phyloP scores from a whole-genome alignment of 2,113 vertebrate genomes.

The Callionymus lyra region DNA sequence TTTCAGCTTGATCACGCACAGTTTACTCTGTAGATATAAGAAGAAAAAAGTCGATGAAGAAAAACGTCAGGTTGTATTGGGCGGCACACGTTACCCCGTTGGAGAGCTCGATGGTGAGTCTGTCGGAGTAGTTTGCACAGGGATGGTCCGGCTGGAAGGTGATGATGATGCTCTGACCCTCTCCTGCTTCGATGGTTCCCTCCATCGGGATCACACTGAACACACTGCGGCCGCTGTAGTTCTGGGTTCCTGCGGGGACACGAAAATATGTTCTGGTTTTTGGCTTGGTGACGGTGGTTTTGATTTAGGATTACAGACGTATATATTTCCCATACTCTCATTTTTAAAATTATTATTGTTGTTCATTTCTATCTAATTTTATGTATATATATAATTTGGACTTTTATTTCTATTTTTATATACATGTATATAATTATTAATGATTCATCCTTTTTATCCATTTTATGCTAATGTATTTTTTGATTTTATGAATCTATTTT shows the following conservation, averaged over 20 bases:
- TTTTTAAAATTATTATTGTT: no score
- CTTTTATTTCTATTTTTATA: no score
- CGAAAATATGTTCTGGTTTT: not conserved
- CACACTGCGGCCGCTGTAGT: slow-evolving; percentile 74
- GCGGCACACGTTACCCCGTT: slow-evolving; percentile 64
- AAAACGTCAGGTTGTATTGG: not conserved
- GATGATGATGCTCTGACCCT: slow-evolving; percentile 67
- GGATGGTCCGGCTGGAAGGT: slow-evolving; percentile 86
- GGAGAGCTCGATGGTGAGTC: slow-evolving; percentile 72
- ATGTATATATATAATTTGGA: no score
- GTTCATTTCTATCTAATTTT: no score
- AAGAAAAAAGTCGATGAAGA: not conserved
- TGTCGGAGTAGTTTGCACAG: slow-evolving; percentile 73
- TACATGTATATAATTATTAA: no score
- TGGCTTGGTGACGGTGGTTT: no score
- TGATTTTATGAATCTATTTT: no score
- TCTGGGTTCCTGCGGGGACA: slow-evolving; percentile 73
- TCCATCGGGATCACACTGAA: slow-evolving; percentile 72
- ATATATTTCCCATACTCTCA: no score
- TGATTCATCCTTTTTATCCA: no score
- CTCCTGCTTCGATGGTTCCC: slow-evolving; percentile 68
- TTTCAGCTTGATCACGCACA: slow-evolving; percentile 69
- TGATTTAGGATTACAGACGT: no score
- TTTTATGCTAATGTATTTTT: no score
- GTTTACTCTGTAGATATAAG: slow-evolving; percentile 54